A percentile compares a stretch with the other conserved stretches of the same genome.
phyloP scores from a whole-genome alignment of 2,888 invertebrate species.

The Bugulina stolonifera region DNA sequence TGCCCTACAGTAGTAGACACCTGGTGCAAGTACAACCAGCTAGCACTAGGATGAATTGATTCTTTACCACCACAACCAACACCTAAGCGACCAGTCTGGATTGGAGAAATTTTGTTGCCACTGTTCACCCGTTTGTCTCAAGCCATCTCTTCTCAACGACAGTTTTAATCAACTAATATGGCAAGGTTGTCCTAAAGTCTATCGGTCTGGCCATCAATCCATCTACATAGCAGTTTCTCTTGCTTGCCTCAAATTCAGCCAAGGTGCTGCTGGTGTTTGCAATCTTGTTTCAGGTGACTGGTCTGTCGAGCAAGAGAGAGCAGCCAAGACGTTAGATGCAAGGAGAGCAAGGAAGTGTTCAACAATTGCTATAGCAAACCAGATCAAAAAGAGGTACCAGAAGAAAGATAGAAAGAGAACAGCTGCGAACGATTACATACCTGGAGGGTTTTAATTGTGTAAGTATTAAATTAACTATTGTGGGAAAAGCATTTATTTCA shows the following conservation, averaged over 20 bases:
- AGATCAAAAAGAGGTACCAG: too few relatives aligned
- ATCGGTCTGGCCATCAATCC: neutral
- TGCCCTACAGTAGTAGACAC: neutral
- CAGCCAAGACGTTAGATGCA: too few relatives aligned
- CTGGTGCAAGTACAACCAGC: too few relatives aligned
- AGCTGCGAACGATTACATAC: too few relatives aligned
- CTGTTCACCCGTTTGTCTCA: neutral
- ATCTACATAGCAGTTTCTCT: neutral
- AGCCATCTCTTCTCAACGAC: neutral
- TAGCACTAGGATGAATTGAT: neutral
- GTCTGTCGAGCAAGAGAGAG: too few relatives aligned
- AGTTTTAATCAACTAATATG: neutral
- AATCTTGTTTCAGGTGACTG: too few relatives aligned
- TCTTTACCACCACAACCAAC: neutral
- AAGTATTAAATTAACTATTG: too few relatives aligned
- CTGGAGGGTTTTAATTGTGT: too few relatives aligned
- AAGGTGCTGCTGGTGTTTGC: neutral
- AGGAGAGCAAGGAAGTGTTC: too few relatives aligned
- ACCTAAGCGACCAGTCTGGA: neutral
- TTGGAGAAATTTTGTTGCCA: neutral
- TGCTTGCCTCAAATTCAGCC: neutral
- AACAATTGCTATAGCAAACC: too few relatives aligned
- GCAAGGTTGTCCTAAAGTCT: neutral
- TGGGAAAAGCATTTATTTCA: too few relatives aligned
- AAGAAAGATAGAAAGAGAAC: too few relatives aligned